Percentiles rank a stretch among this genome's conserved stretches.
phyloP scores from a whole-genome alignment of 2,797 vertebrate genomes.

The Pseudopleuronectes americanus region DNA sequence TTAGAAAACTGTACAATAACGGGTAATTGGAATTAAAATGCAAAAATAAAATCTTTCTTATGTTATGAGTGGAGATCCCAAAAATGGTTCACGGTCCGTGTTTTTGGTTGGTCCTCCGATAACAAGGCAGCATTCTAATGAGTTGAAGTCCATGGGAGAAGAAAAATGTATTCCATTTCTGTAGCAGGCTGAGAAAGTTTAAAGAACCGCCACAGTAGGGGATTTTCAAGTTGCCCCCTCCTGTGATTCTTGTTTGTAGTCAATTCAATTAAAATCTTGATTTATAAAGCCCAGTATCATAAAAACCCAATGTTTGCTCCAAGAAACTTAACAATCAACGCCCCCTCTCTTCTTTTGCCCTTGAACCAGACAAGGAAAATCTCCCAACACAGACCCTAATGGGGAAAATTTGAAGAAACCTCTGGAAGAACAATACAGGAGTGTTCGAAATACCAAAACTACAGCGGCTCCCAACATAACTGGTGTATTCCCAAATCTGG shows the following conservation, averaged over 20 bases:
- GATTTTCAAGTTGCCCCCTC: constrained; percentile 73
- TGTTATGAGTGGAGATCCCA: neutral
- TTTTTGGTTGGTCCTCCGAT: constrained; percentile 59
- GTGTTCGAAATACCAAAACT: too few relatives aligned
- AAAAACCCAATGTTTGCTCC: neutral
- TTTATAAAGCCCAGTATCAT: too few relatives aligned
- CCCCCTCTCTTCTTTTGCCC: too few relatives aligned
- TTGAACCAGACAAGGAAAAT: too few relatives aligned
- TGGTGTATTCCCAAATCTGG: too few relatives aligned
- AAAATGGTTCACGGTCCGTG: constrained; percentile 69
- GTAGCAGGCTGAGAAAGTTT: constrained; percentile 72
- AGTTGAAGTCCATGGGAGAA: constrained; percentile 63
- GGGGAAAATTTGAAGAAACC: too few relatives aligned
- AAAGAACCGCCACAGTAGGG: constrained; percentile 72
- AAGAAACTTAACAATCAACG: neutral
- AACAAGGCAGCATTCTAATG: constrained; percentile 71
- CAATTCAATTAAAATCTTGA: neutral
- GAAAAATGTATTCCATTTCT: constrained; percentile 70
- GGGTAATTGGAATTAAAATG: too few relatives aligned
- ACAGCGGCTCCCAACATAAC: too few relatives aligned
- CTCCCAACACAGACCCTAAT: too few relatives aligned
- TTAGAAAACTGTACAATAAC: too few relatives aligned
- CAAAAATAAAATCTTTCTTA: neutral
- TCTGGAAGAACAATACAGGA: too few relatives aligned
- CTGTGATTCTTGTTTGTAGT: constrained; percentile 66